Percentiles rank a stretch among this genome's conserved stretches.
These are phyloP conservation scores for Hymenopus coronatus DNA, from an alignment of 2,888 invertebrate genomes.

Conservation along the genomic window DNA sequence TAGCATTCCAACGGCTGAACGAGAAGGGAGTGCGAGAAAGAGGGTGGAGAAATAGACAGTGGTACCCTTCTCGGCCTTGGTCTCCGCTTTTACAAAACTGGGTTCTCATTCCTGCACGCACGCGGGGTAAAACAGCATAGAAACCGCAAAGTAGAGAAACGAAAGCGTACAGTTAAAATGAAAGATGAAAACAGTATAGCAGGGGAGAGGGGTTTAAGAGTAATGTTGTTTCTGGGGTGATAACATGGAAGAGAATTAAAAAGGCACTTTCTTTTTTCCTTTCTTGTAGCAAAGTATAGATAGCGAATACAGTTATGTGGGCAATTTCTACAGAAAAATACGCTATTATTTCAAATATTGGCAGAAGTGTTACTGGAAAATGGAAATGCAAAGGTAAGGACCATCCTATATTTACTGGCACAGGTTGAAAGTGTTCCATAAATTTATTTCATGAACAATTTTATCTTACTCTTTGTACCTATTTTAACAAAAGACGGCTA, in stretches of 20 bases:
- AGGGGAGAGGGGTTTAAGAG: background rate
- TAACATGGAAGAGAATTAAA: background rate
- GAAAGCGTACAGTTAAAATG: background rate
- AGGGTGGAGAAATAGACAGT: background rate
- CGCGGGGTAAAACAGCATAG: background rate
- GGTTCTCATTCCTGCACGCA: background rate
- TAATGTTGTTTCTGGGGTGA: background rate
- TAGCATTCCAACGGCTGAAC: conserved; percentile 9
- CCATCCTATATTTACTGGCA: too few species aligned
- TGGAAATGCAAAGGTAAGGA: too few species aligned
- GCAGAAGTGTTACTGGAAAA: too few species aligned
- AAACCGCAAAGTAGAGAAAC: conserved; percentile 8
- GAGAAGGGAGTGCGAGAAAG: background rate
- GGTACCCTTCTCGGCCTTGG: background rate
- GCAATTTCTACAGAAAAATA: background rate
- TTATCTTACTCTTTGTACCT: too few species aligned
- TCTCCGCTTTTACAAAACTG: background rate
- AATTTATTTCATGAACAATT: too few species aligned
- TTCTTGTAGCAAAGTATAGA: background rate
- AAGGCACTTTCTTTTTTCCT: background rate
- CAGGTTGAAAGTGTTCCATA: too few species aligned
- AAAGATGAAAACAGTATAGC: background rate
- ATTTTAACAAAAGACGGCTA: too few species aligned
- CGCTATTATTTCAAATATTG: too few species aligned
- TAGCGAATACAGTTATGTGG: background rate